Percentiles rank a stretch among this genome's conserved stretches.
Conservation (phyloP, 2,113 vertebrate species). For the Tor tambroides region DNA sequence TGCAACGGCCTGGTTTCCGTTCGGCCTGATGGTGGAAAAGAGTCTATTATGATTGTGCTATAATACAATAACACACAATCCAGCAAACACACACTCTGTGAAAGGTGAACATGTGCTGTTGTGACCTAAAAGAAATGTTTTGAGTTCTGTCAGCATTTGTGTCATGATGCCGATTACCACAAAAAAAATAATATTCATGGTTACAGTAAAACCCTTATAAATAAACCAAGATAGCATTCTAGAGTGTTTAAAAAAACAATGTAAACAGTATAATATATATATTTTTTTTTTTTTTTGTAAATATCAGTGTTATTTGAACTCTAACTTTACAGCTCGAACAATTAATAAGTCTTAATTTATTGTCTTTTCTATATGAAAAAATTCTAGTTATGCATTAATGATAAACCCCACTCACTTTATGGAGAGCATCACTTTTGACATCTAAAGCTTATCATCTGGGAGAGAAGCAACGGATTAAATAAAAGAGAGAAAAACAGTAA, state of each 20-base stretch:
- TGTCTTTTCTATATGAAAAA: neutral
- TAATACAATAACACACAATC: neutral
- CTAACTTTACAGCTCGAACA: neutral
- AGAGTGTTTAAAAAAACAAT: neutral
- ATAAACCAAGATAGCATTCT: neutral
- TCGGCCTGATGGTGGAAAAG: neutral
- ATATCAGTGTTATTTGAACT: neutral
- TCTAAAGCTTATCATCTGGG: neutral
- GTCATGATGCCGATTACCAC: neutral
- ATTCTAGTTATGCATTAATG: neutral
- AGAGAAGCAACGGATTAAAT: conserved; percentile 29
- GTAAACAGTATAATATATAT: neutral
- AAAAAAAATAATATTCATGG: neutral
- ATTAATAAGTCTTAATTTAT: neutral
- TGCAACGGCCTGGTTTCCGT: conserved; percentile 10
- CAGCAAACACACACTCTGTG: neutral
- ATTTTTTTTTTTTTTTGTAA: no score
- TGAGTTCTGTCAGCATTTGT: neutral
- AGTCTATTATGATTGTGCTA: neutral
- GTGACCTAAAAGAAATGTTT: neutral
- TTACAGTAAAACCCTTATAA: neutral
- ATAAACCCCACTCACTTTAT: neutral
- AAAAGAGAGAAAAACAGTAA: conserved; percentile 28
- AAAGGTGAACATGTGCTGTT: neutral
- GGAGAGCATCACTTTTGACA: neutral